Evolutionary conservation across 2,888 invertebrate species (phyloP).

Genomic region (Dorcus parallelipipedus): DNA sequence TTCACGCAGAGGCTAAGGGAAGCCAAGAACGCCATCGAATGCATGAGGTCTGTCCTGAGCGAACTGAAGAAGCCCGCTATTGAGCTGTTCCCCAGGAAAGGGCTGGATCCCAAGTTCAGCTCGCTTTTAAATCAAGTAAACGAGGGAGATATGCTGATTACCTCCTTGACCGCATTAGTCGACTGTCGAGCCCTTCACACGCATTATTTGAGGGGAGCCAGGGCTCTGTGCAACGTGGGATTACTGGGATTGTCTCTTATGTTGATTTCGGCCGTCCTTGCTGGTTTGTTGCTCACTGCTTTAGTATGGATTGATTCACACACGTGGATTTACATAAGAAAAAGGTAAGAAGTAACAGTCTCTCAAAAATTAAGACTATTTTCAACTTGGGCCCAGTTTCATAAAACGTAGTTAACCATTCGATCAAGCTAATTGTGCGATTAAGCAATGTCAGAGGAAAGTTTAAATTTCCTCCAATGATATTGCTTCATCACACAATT

Average conservation of each 20-base stretch:
- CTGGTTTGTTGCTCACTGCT: slow-evolving; percentile 86
- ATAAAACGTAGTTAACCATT: no score
- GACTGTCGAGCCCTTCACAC: slow-evolving; percentile 82
- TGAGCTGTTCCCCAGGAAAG: slow-evolving; percentile 50
- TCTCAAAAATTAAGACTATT: background rate
- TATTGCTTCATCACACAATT: no score
- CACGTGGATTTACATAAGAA: slow-evolving; percentile 94
- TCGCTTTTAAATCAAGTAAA: slow-evolving; percentile 76
- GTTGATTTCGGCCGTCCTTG: slow-evolving; percentile 79
- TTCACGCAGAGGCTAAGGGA: slow-evolving; percentile 79
- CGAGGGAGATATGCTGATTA: slow-evolving; percentile 69
- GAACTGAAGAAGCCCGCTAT: slow-evolving; percentile 52
- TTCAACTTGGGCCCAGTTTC: no score
- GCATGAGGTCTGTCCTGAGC: slow-evolving; percentile 53
- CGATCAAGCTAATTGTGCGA: no score
- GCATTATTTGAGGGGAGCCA: slow-evolving; percentile 75
- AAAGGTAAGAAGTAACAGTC: slow-evolving; percentile 57
- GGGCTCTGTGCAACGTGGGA: slow-evolving; percentile 80
- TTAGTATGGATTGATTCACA: slow-evolving; percentile 94
- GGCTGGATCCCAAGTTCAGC: slow-evolving; percentile 68
- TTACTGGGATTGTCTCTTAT: slow-evolving; percentile 81
- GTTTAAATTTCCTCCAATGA: no score
- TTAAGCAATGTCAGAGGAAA: no score
- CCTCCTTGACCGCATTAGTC: slow-evolving; percentile 66
- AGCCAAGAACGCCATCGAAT: slow-evolving; percentile 52